Evolutionary conservation across 2,888 invertebrate species (phyloP), one percentile per base, ranked within the genome.

Genomic region (Oligia latruncula): DNA sequence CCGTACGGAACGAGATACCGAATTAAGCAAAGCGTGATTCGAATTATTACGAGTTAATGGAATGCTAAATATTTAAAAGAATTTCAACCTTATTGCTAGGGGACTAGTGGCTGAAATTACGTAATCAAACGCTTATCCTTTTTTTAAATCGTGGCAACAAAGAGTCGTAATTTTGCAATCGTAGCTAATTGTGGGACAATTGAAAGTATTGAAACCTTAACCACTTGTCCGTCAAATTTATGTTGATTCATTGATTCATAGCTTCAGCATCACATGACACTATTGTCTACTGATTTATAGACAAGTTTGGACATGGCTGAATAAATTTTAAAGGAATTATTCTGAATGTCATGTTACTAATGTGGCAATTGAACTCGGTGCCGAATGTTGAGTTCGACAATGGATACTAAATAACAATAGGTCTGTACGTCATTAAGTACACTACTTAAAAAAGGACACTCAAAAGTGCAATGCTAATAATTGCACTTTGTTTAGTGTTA

Each of bases 21-120:
- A 81, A 87, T 75, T 87, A 84, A 82, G 79, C 78, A 82, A 86
- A 88, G 77, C 83, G 79, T 79, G 81, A 87, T 88, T 73, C 76
- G 73, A 82, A 79, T 81, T 58, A 76, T 88, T 83, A 77, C 80
- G 66, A 87, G 74, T 87, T 84, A 78, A 78, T 67, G 66, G 43
- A 82, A 70, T 71, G 40, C 35, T 29, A 58, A 73, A 5, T 68
- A 35, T 78, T 80, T 68, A 55, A 52, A 66, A n/a, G n/a, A 88
- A 40, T 77, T 77, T 81, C 58, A 81, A 83, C 85, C 78, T 83
- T 88, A 88, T 83, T 81, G 8, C 60, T 55, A 55, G 15, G 23
- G 9, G 0, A 0, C 3, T 84, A 81, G 55, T 65, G 83, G 52
- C 58, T 58, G 15, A 49, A 80, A 35, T 80, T 75, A 65, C 9